Percentiles rank a stretch among this genome's conserved stretches.
Evolutionary conservation across 2,888 invertebrate species (phyloP).

Genomic region (Mamestra brassicae): DNA sequence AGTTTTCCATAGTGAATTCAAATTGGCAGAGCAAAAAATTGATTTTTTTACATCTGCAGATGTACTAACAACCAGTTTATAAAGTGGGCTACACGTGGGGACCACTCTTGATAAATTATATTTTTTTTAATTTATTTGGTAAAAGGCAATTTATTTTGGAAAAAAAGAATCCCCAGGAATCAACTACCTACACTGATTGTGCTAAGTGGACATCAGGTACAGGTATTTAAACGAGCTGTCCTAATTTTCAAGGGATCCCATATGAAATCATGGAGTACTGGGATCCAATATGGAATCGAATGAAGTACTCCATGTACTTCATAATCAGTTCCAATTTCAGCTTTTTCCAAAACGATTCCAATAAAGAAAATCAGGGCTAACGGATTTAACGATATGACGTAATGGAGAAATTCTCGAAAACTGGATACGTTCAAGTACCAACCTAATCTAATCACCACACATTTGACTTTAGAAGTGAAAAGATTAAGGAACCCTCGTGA

Average conservation of each 20-base stretch:
- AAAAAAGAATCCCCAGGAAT: no score
- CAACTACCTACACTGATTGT: no score
- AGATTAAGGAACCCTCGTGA: slow-evolving; percentile 9
- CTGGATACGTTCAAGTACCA: not conserved
- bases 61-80: not conserved
- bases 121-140: no score
- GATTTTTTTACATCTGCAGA: no score
- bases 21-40: not conserved
- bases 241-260: no score
- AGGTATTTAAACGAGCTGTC: not conserved
- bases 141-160: no score
- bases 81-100: not conserved
- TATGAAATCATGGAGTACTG: not conserved
- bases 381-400: slow-evolving; percentile 17
- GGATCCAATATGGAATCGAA: no score
- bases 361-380: slow-evolving; percentile 30
- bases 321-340: slow-evolving; percentile 15
- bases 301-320: not conserved
- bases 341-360: slow-evolving; percentile 1
- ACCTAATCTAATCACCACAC: not conserved
- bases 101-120: not conserved
- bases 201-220: not conserved
- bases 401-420: slow-evolving; percentile 45
- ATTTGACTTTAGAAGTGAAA: not conserved
- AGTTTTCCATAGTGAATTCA: not conserved